Percentiles rank a stretch among this genome's conserved stretches.
Conservation (phyloP, 2,888 invertebrate species). For the Bombylius major region DNA sequence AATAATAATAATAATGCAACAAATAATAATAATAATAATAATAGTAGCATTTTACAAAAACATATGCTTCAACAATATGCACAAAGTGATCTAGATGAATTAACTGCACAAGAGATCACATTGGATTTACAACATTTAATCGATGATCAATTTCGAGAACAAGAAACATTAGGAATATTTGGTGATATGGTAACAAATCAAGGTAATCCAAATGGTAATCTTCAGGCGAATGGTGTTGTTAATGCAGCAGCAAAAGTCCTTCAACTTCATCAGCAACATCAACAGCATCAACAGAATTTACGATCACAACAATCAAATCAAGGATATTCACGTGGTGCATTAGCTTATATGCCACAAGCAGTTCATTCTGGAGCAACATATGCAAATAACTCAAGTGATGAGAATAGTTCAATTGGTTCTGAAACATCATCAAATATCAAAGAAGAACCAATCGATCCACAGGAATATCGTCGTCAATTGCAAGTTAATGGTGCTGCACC, state of each 20-base stretch:
- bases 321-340: slow-evolving; percentile 50
- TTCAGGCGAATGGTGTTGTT: slow-evolving; percentile 34
- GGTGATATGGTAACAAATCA: slow-evolving; percentile 49
- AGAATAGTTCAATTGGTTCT: slow-evolving; percentile 47
- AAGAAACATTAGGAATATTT: slow-evolving; percentile 60
- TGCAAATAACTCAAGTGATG: slow-evolving; percentile 42
- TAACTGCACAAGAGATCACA: slow-evolving; percentile 86
- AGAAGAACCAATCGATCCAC: slow-evolving; percentile 75
- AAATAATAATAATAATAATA: slow-evolving; percentile 19
- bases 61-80: slow-evolving; percentile 58
- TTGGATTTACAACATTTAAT: slow-evolving; percentile 85
- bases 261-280: slow-evolving; percentile 31
- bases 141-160: slow-evolving; percentile 82
- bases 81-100: slow-evolving; percentile 73
- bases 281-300: slow-evolving; percentile 28
- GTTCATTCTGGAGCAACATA: slow-evolving; percentile 52
- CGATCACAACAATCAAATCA: slow-evolving; percentile 19
- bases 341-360: slow-evolving; percentile 87
- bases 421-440: slow-evolving; percentile 64
- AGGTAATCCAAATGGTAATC: slow-evolving; percentile 27
- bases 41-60: slow-evolving; percentile 41
- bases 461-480: slow-evolving; percentile 57
- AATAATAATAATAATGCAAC: slow-evolving; percentile 20
- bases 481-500: slow-evolving; percentile 36
- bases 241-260: slow-evolving; percentile 35